Conservation (phyloP, 2,113 vertebrate genomes). For the Eupsittula cactorum region DNA sequence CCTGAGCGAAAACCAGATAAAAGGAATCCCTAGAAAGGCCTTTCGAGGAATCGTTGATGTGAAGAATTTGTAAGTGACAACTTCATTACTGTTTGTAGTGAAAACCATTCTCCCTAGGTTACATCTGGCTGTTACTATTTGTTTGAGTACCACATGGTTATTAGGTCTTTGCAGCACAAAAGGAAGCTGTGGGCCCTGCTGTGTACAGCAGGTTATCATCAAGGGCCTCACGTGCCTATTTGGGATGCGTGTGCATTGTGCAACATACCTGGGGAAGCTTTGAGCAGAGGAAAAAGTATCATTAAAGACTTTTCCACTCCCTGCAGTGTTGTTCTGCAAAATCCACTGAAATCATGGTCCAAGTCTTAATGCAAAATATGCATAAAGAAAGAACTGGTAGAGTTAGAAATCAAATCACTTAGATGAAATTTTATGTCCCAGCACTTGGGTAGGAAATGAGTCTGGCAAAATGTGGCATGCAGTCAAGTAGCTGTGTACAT, state of each 20-base stretch:
- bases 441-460: neutral
- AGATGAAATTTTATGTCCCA: neutral
- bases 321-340: neutral
- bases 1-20: constrained; percentile 97
- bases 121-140: neutral
- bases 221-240: neutral
- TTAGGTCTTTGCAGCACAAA: neutral
- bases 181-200: neutral
- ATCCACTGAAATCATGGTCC: neutral
- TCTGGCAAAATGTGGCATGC: neutral
- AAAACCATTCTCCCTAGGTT: neutral
- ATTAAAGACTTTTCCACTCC: neutral
- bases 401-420: neutral
- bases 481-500: neutral
- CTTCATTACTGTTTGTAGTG: constrained; percentile 16
- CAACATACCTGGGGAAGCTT: neutral
- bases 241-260: fast-evolving
- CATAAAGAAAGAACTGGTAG: neutral
- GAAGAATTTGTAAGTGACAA: constrained; percentile 95
- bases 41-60: constrained; percentile 94
- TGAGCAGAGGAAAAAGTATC: neutral
- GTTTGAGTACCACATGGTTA: fast-evolving
- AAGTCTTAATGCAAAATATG: neutral
- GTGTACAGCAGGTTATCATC: neutral
- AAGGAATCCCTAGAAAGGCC: constrained; percentile 96